phyloP scores from a whole-genome alignment of 1,140 invertebrate genomes.

The Atta texana region DNA sequence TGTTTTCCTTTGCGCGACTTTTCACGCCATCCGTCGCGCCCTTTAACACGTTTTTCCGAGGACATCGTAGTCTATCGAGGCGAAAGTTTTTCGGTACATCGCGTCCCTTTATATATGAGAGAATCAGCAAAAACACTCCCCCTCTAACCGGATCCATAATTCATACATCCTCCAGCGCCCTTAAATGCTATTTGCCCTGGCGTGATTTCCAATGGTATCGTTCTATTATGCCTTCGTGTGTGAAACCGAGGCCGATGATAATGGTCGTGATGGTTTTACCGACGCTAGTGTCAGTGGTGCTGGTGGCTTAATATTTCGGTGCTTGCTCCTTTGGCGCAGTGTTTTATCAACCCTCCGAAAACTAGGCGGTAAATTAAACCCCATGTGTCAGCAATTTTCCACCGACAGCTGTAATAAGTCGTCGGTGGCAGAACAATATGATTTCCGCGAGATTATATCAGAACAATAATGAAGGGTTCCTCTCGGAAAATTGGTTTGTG shows the following conservation, averaged over 20 bases:
- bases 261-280: slow-evolving; percentile 27
- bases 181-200: slow-evolving; percentile 74
- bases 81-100: slow-evolving; percentile 59
- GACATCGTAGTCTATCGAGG: slow-evolving; percentile 66
- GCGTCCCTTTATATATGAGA: slow-evolving; percentile 68
- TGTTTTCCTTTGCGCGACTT: slow-evolving; percentile 42
- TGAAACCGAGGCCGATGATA: slow-evolving; percentile 25
- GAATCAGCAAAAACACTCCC: slow-evolving; percentile 77
- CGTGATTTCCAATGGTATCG: slow-evolving; percentile 75
- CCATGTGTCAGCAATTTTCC: slow-evolving; percentile 81
- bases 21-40: slow-evolving; percentile 3
- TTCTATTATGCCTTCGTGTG: slow-evolving; percentile 75
- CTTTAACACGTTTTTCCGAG: slow-evolving; percentile 65
- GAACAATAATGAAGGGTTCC: slow-evolving; percentile 76
- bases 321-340: slow-evolving; percentile 22
- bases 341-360: slow-evolving; percentile 62
- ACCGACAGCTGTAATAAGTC: slow-evolving; percentile 75
- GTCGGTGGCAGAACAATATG: slow-evolving; percentile 77
- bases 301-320: slow-evolving; percentile 58
- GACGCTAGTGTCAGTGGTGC: neutral
- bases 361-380: slow-evolving; percentile 77
- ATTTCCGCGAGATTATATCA: slow-evolving; percentile 81
- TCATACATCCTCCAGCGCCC: slow-evolving; percentile 77
- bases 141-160: slow-evolving; percentile 74
- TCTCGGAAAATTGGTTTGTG: slow-evolving; percentile 78